Percentiles rank a stretch among this genome's conserved stretches.
These are phyloP conservation scores for Holocentrus rufus DNA, from an alignment of 2,797 vertebrate genomes.

Conservation along the genomic window DNA sequence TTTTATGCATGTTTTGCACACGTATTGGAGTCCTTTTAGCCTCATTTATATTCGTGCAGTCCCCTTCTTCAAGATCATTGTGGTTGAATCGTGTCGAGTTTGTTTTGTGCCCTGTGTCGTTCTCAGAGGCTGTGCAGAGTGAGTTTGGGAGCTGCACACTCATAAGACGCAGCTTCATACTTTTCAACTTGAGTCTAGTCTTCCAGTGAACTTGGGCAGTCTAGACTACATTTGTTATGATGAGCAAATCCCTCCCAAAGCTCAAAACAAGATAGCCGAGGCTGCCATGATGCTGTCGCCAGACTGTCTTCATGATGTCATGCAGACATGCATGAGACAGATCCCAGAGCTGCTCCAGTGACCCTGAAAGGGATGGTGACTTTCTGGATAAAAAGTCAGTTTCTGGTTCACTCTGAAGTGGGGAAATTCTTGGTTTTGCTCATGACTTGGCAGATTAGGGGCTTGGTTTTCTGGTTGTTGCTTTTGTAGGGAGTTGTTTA, in stretches of 20 bases:
- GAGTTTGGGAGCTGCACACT: too few relatives aligned
- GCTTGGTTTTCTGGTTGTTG: neutral
- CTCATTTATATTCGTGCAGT: too few relatives aligned
- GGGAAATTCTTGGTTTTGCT: neutral
- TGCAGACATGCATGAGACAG: constrained; percentile 9
- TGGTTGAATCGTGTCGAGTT: too few relatives aligned
- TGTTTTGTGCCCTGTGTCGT: too few relatives aligned
- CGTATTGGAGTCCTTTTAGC: too few relatives aligned
- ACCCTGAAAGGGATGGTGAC: neutral
- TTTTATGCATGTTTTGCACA: too few relatives aligned
- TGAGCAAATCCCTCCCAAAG: neutral
- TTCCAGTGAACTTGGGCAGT: neutral
- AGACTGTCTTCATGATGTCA: constrained; percentile 14
- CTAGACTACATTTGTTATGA: neutral
- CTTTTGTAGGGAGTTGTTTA: neutral
- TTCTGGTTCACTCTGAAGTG: neutral
- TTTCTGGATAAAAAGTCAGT: neutral
- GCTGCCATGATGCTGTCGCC: neutral
- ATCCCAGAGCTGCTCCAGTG: constrained; percentile 1
- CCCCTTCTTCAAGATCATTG: too few relatives aligned
- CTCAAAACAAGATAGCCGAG: neutral
- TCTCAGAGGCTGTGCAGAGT: too few relatives aligned
- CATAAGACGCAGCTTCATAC: constrained; percentile 13
- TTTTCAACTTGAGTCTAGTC: constrained; percentile 16
- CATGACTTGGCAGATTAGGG: neutral